Evolutionary conservation across 1,140 invertebrate genomes (phyloP), one percentile per base, ranked within the genome.

Genomic region (Drosophila seguyi): DNA sequence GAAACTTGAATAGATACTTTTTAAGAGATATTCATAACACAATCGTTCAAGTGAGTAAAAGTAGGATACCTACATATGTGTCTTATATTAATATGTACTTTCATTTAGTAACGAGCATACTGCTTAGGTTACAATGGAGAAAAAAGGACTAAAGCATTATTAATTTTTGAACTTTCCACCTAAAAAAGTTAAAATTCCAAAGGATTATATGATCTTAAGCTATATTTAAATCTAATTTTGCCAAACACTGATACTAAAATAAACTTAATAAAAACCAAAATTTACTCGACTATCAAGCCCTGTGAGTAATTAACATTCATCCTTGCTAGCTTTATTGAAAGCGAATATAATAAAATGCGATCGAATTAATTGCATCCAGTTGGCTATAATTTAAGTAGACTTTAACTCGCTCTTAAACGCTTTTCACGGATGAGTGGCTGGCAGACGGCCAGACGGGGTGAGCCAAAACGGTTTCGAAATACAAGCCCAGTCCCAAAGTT

Each of bases 391-490:
- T 65, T 50, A 52, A 68, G 16, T 38, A 20, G 22, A 36, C 61
- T 44, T 66, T 66, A 53, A 66, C 20, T 69, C 25, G 14, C 34
- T 22, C 22, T 29, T 22, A 22, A 68, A 66, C 7, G 36, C 7
- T 25, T 66, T 52, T 14, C 29, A 50, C 16, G 45, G 22, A 34
- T 58, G 27, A 48, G 22, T 34, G 55, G 13, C 66, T 31, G 20
- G 27, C 47, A 62, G 34, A 29, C 59, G 25, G 47, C 52, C 52
- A 55, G 50, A 53, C 31, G 41, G 47, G 20, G 47, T 16, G 18
- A 72, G 53, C 65, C 29, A 73, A 69, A 42, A 73, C 52, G 50
- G 44, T 72, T 71, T 71, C 39, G 44, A 16, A 29, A 50, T 41
- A 59, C 20, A 58, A 65, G 16, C 53, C 41, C 36, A 27, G 22